Conservation (phyloP, 1,140 invertebrate species). For the Drosophila willistoni region DNA sequence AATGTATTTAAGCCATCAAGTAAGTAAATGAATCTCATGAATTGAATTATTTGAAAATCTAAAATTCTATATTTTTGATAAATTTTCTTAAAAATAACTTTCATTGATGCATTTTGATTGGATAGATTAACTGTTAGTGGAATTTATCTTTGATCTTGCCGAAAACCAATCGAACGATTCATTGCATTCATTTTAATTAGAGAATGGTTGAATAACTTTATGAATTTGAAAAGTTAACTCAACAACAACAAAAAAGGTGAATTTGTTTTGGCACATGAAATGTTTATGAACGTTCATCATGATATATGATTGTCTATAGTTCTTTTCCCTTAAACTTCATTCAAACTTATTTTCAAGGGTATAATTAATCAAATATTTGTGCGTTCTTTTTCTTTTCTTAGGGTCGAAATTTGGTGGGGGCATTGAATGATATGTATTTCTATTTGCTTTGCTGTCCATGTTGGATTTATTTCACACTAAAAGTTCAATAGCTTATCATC, state of each 20-base stretch:
- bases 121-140: no score
- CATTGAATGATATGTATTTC: slow-evolving; percentile 31
- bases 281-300: neutral
- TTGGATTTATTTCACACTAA: slow-evolving; percentile 76
- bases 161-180: neutral
- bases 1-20: no score
- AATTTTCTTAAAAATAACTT: no score
- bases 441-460: slow-evolving; percentile 38
- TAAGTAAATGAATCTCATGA: no score
- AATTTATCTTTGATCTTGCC: neutral
- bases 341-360: slow-evolving; percentile 14
- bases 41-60: no score
- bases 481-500: slow-evolving; percentile 51
- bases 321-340: slow-evolving; percentile 1
- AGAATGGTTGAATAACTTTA: neutral
- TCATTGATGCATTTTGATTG: neutral
- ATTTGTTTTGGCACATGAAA: slow-evolving; percentile 2
- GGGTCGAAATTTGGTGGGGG: slow-evolving; percentile 3
- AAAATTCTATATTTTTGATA: no score
- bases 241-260: neutral
- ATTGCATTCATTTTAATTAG: slow-evolving; percentile 2
- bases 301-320: neutral
- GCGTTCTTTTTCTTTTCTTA: neutral
- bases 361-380: slow-evolving; percentile 26
- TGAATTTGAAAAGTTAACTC: neutral